A percentile compares a stretch with the other conserved stretches of the same genome.
phyloP scores from a whole-genome alignment of 30 jellyfish, hydroid and myxozoan genomes.

The Aurelia sp. region DNA sequence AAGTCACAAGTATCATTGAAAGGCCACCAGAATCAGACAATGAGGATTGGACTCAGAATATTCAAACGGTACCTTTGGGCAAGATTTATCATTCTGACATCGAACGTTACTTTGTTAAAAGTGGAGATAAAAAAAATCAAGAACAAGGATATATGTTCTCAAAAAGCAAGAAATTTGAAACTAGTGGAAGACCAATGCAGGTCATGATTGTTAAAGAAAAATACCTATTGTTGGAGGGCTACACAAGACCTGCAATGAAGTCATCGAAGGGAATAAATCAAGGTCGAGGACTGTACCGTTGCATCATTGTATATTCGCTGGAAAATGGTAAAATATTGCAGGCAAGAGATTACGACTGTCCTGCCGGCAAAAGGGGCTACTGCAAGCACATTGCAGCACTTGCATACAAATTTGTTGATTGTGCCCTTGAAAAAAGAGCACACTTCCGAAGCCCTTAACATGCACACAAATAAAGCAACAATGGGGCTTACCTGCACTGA shows the following conservation, averaged over 20 bases:
- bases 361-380: neutral
- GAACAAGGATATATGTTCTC: neutral
- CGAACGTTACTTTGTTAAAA: neutral
- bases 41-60: slow-evolving; percentile 6
- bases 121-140: neutral
- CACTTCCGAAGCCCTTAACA: neutral
- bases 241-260: slow-evolving; percentile 24
- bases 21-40: neutral
- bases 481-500: slow-evolving; percentile 31
- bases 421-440: neutral
- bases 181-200: slow-evolving; percentile 3
- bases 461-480: slow-evolving; percentile 5
- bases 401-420: slow-evolving; percentile 15
- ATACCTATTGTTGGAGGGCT: slow-evolving; percentile 2
- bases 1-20: neutral
- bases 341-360: slow-evolving; percentile 26
- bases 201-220: neutral
- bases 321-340: neutral
- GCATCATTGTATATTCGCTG: slow-evolving; percentile 6
- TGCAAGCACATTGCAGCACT: slow-evolving; percentile 26
- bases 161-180: slow-evolving; percentile 6
- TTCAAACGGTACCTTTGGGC: neutral
- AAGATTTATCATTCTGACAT: slow-evolving; percentile 3
- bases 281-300: slow-evolving; percentile 12
- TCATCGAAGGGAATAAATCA: neutral